phyloP scores from a whole-genome alignment of 2,888 invertebrate genomes.

The Pyralis farinalis region DNA sequence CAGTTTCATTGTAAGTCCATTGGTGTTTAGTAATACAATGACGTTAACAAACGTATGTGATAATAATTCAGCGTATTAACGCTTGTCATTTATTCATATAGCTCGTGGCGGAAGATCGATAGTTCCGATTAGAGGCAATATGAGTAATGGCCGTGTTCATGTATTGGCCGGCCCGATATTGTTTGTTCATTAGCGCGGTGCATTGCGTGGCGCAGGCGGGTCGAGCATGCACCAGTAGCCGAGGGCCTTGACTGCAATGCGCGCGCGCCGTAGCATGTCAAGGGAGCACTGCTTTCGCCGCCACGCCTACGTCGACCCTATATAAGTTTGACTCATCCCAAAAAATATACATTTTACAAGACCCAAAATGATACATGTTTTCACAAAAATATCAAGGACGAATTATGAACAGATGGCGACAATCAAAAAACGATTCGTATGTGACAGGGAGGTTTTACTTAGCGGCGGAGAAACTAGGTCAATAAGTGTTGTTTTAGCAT shows the following conservation, averaged over 20 bases:
- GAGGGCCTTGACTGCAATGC: constrained; percentile 77
- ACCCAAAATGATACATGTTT: too few relatives aligned
- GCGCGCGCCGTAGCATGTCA: constrained; percentile 78
- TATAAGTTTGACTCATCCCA: constrained; percentile 22
- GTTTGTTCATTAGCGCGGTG: constrained; percentile 44
- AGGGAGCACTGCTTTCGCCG: constrained; percentile 79
- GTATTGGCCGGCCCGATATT: constrained; percentile 31
- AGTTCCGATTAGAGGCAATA: constrained; percentile 20
- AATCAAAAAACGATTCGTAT: not conserved
- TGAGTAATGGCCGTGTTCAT: constrained; percentile 22
- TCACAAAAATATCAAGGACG: too few relatives aligned
- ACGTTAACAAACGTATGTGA: constrained; percentile 10
- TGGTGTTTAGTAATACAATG: constrained; percentile 9
- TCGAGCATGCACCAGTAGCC: constrained; percentile 42
- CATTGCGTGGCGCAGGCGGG: constrained; percentile 37
- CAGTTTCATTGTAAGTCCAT: constrained; percentile 1
- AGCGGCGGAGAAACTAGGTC: constrained; percentile 43
- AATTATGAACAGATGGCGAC: not conserved
- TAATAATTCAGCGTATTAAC: constrained; percentile 1
- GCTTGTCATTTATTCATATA: constrained; percentile 5
- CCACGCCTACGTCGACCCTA: constrained; percentile 62
- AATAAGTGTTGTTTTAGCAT: constrained; percentile 51
- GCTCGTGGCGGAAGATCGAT: constrained; percentile 14
- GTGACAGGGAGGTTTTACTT: constrained; percentile 13
- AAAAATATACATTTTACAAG: not conserved